Evolutionary conservation across 2,113 vertebrate species (phyloP), one percentile per base, ranked within the genome.

Genomic region (Prionailurus bengalensis): DNA sequence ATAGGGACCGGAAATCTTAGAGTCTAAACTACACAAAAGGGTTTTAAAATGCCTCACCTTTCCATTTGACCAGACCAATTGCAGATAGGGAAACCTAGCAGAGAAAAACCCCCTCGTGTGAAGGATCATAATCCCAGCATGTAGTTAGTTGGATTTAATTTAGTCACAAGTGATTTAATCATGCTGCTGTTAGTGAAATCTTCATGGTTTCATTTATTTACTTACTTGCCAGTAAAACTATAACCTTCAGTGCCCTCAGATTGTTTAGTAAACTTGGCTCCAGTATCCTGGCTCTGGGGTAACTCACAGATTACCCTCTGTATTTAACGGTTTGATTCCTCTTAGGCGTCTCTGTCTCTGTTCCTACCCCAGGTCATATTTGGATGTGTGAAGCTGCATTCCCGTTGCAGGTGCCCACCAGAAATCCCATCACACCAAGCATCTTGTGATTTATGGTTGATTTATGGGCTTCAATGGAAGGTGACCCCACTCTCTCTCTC

Each of bases 11-110:
- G 84, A 85, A 55, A 31, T 48, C 36, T 84, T 80, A 85, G 36
- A 45, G 11, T 31, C 36, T 81, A 81, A 80, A 58, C 55, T 71
- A 79, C 15, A 58, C 25, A 12, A 29, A 74, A 76, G 65, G 71
- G 21, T 25, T 73, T 74, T 85, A 8, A 90, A 95, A 82, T 13
- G 73, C 39, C 23, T 97, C 51, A 82, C 5, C n/a, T 91, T 89
- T 80, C 55, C 45, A 39, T 79, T 76, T 33, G 33, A 82, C 33
- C 8, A 39, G 74, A 1, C 36, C 33, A 70, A 61, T n/a, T 48
- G 31, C 19, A 73, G 31, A 21, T 36, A 89, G 68, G 82, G 25
- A 65, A 65, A 87, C 33, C 42, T 61, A 71, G 27, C 53, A 51
- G 66, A 82, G 39, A 87, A 94, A 58, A 91, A 39, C 17, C 1